A percentile compares a stretch with the other conserved stretches of the same genome.
Evolutionary conservation across 2,113 vertebrate species (phyloP).

Genomic region (Centropristis striata): DNA sequence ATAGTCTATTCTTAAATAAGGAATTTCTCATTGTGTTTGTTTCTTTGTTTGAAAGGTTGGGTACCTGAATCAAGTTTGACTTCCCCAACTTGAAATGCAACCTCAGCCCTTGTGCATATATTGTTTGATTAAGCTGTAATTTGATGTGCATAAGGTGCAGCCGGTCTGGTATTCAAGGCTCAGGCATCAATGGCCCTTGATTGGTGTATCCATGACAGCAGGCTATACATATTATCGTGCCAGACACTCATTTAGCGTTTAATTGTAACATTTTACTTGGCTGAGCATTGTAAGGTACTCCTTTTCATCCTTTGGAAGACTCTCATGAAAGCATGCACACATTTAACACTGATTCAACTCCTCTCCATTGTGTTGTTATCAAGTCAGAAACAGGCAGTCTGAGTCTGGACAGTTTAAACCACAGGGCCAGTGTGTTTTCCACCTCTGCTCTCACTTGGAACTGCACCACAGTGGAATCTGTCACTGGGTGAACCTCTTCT

Average conservation of each 20-base stretch:
- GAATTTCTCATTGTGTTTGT: not conserved
- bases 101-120: not conserved
- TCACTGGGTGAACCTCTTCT: constrained; percentile 35
- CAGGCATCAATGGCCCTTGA: not conserved
- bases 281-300: not conserved
- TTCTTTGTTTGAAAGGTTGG: constrained; percentile 3
- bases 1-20: not conserved
- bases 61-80: constrained; percentile 23
- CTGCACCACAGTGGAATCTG: constrained; percentile 18
- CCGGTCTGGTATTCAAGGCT: not conserved
- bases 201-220: not conserved
- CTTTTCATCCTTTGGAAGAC: constrained; percentile 4
- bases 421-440: not conserved
- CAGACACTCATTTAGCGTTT: constrained; percentile 7
- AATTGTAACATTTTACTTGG: constrained; percentile 35
- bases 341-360: constrained; percentile 34
- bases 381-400: not conserved
- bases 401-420: constrained; percentile 16
- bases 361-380: constrained; percentile 14
- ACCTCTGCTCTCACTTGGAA: constrained; percentile 62
- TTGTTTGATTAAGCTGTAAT: not conserved
- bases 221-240: not conserved
- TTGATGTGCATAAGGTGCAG: not conserved
- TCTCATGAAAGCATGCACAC: constrained; percentile 5
- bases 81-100: constrained; percentile 42